Base-by-base conservation (phyloP, 2,113 vertebrate species). In the Ramphastos sulfuratus region DNA sequence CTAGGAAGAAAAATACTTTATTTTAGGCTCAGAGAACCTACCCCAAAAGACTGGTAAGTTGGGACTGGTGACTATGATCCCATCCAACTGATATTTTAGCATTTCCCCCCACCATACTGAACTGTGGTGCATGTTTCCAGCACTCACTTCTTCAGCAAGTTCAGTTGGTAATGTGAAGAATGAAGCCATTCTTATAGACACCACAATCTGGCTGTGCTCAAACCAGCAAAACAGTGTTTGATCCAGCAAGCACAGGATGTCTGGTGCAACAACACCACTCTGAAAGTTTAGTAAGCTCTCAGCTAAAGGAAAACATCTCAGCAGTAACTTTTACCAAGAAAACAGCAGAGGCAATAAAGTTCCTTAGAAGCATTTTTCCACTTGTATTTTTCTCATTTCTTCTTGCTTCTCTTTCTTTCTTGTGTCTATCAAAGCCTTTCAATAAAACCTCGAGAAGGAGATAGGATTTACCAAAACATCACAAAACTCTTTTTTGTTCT, bases 161-260 rank as follows among this genome's bases (percentile, higher is more conserved):
- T 81, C 86, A 87, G 44, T 52, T 55, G 2, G 5, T 17, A 83
- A 69, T 27, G 54, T 82, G 79, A 72, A 88, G 93, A 91, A 66
- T 1, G 4, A 67, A 87, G 75, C 52, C 7, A 8, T 85, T 90
- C 79, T 78, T n/a, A 73, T 5, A 54, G 6, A 48, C 4, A 2
- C 37, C 1, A 3, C 87, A 71, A 72, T 85, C 91, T 92, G 93
- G 82, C 87, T 75, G 44, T 44, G 46, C 89, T 93, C 89, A 89
- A 78, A 95, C 35, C 75, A 92, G 71, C 78, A 66, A 82, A 91
- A 66, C 52, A 85, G 67, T 16, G 27, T 69, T 90, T 15, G 5
- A 79, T 90, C 82, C 92, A 91, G 83, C 78, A 85, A 92, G 63
- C n/a, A 61, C 70, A 96, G 90, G 79, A 96, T 92, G 79, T 85